Evolutionary conservation across 1,140 invertebrate species (phyloP).

Genomic region (Listronotus oregonensis): DNA sequence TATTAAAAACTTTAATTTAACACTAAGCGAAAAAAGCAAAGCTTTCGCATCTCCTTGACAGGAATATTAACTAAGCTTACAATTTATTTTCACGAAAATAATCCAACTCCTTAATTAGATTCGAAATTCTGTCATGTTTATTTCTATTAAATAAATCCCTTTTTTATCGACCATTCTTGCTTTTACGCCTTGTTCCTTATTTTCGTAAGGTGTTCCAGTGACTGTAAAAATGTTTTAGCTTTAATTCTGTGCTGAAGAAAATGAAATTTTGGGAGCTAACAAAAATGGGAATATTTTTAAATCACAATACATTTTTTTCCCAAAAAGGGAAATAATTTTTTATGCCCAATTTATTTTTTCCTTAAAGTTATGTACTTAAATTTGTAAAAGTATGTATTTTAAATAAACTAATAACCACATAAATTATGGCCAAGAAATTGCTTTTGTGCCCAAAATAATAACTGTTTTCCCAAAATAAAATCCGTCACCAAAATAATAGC

Average conservation of each 20-base stretch:
- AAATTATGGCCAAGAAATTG: too few species aligned
- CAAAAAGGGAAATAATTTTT: too few species aligned
- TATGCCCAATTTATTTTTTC: too few species aligned
- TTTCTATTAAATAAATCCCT: constrained; percentile 41
- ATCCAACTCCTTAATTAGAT: constrained; percentile 39
- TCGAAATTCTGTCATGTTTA: constrained; percentile 40
- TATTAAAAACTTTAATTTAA: constrained; percentile 14
- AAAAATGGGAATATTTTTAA: too few species aligned
- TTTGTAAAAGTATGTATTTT: too few species aligned
- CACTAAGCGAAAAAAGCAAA: constrained; percentile 9
- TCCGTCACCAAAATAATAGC: too few species aligned
- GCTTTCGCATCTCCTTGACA: constrained; percentile 4
- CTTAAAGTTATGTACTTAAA: too few species aligned
- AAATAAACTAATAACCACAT: too few species aligned
- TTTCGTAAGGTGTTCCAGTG: constrained; percentile 16
- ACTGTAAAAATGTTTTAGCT: constrained; percentile 8
- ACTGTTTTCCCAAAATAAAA: too few species aligned
- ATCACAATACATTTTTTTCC: too few species aligned
- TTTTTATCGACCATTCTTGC: constrained; percentile 39
- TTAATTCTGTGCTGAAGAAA: background rate
- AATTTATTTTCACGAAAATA: constrained; percentile 34
- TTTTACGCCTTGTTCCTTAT: constrained; percentile 36
- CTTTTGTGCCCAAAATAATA: too few species aligned
- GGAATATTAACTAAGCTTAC: constrained; percentile 26
- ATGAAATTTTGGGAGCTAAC: too few species aligned